Percentiles rank a stretch among this genome's conserved stretches.
These are phyloP conservation scores for Sicus ferrugineus DNA, from an alignment of 2,888 invertebrate genomes.

Conservation along the genomic window DNA sequence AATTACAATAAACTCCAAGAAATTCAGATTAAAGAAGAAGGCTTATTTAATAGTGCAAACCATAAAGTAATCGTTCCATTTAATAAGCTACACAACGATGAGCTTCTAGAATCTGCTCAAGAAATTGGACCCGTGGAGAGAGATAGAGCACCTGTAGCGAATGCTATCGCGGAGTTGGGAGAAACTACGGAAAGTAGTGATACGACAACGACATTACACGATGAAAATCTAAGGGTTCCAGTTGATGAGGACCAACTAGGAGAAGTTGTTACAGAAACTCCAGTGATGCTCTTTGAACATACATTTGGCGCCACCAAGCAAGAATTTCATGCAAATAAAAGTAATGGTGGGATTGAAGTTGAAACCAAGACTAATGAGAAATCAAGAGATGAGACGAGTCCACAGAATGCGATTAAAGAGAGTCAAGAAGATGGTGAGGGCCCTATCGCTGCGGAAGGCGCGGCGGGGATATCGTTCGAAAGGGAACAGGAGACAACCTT, in stretches of 20 bases:
- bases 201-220: background rate
- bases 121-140: background rate
- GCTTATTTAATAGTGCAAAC: slow-evolving; percentile 18
- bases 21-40: background rate
- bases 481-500: slow-evolving; percentile 1
- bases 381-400: background rate
- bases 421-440: background rate
- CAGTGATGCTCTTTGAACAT: slow-evolving; percentile 32
- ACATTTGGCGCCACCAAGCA: slow-evolving; percentile 26
- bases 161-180: slow-evolving; percentile 30
- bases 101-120: slow-evolving; percentile 22
- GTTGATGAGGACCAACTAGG: slow-evolving; percentile 27
- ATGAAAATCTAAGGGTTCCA: background rate
- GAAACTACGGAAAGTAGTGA: background rate
- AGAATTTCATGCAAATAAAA: too few relatives aligned
- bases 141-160: slow-evolving; percentile 32
- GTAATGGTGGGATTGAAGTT: too few relatives aligned
- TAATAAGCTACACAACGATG: slow-evolving; percentile 15
- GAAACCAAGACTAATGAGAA: background rate
- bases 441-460: background rate
- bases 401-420: background rate
- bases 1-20: background rate
- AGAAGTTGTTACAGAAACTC: slow-evolving; percentile 30
- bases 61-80: slow-evolving; percentile 21
- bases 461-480: background rate